Evolutionary conservation across 2,888 invertebrate genomes (phyloP), one percentile per base, ranked within the genome.

Genomic region (Brassicogethes aeneus): DNA sequence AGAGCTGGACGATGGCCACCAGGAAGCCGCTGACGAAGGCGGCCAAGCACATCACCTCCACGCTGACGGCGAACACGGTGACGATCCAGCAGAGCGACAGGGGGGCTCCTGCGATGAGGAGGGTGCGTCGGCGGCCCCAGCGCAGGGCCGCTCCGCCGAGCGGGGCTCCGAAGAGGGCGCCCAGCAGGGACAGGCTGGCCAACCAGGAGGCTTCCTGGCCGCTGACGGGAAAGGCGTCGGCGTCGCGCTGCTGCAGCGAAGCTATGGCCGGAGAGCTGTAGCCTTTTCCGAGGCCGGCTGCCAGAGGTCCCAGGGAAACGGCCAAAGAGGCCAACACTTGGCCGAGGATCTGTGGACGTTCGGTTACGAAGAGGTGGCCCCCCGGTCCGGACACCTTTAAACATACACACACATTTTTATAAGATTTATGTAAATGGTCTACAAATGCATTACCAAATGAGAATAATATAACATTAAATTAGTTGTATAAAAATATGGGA

Each of bases 251-350:
- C 57, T 78, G 74, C 59, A 87, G 76, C 1, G 85, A 86, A 13
- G 84, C 85, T 47, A 87, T 76, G 2, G 86, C 86, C 1, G 87
- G 86, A 1, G 85, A 85, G 65, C 84, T 85, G 73, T 87, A 87
- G 5, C 86, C 86, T 64, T 86, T 86, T 48, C 85, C 83, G 37
- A 87, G 73, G 1, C 86, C 87, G 1, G 85, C 84, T 2, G 85
- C 82, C 53, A 87, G 79, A 12, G 86, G 84, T 7, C 87, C 87
- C 57, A 87, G 73, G 3, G 85, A 85, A 36, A 87, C 81, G 0
- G 85, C 86, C 36, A 87, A 68, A 2, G 86, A 83, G 37, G 87
- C 86, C 57, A 85, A 66, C 48, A 86, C 78, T 82, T 87, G 74
- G 29, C 66, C 66, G 15, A 62, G 42, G 45, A 65, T 66, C 51